Conservation (phyloP, 2,113 vertebrate species). For the Pongo abelii region DNA sequence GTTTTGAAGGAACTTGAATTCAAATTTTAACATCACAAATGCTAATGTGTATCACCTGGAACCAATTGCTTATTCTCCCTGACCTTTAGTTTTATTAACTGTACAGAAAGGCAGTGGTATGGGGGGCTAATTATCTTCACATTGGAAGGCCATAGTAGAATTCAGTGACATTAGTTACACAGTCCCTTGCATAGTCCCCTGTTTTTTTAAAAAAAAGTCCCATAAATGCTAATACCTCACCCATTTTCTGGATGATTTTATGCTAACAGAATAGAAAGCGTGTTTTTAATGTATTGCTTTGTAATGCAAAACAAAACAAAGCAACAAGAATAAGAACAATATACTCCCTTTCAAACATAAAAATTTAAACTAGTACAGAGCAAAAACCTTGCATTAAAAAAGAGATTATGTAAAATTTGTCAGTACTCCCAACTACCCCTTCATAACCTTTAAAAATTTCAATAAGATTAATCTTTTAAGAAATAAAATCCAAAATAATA, state of each 20-base stretch:
- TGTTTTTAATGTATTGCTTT: background rate
- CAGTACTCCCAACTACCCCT: background rate
- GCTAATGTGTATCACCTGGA: background rate
- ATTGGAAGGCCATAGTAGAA: background rate
- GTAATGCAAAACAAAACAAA: background rate
- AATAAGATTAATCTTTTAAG: conserved; percentile 7
- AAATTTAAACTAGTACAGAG: background rate
- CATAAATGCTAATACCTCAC: too few species aligned
- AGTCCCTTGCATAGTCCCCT: background rate
- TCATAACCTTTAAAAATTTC: conserved; percentile 25
- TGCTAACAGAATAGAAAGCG: background rate
- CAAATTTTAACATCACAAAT: background rate
- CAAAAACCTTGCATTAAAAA: background rate
- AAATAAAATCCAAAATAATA: conserved; percentile 32
- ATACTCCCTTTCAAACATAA: background rate
- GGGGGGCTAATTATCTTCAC: background rate
- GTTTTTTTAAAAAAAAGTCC: background rate
- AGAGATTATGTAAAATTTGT: background rate
- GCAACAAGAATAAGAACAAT: background rate
- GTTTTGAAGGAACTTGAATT: background rate
- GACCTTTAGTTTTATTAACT: background rate
- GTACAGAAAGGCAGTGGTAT: background rate
- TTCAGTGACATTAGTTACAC: background rate
- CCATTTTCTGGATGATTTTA: background rate
- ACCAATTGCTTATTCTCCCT: background rate